phyloP scores from a whole-genome alignment of 92 coral and sea anemone genomes.

The Plumapathes pennacea region DNA sequence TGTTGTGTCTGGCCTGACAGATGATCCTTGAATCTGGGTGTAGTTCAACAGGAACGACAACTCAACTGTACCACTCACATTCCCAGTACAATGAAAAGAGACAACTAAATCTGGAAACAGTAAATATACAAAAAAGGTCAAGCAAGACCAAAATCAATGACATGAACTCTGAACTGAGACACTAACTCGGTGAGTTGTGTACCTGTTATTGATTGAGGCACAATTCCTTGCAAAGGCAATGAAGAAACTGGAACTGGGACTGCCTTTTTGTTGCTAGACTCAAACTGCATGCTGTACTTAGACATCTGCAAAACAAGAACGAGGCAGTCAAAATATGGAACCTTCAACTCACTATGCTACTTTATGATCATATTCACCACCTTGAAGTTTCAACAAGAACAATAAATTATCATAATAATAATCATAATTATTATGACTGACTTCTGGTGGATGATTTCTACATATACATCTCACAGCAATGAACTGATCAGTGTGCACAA shows the following conservation, averaged over 20 bases:
- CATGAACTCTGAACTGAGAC: background rate
- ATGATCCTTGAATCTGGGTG: conserved; percentile 39
- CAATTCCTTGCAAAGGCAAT: conserved; percentile 53
- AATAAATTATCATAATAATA: too few species aligned
- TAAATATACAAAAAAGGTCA: too few species aligned
- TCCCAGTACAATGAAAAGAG: conserved; percentile 66
- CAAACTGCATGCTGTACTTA: conserved; percentile 50
- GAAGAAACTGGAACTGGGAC: conserved; percentile 60
- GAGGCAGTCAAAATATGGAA: background rate
- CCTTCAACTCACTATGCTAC: too few species aligned
- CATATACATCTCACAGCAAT: too few species aligned
- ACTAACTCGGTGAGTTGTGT: conserved; percentile 4
- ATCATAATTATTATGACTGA: too few species aligned
- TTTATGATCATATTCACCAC: too few species aligned
- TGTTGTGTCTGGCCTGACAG: conserved; percentile 11
- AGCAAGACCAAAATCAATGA: background rate
- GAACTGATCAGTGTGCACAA: too few species aligned
- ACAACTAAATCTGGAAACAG: conserved; percentile 61
- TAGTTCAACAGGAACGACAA: conserved; percentile 69
- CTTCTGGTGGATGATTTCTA: too few species aligned
- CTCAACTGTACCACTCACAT: conserved; percentile 62
- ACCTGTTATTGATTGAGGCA: conserved; percentile 49
- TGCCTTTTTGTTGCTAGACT: conserved; percentile 55
- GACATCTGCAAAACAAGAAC: conserved; percentile 34
- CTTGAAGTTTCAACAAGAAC: too few species aligned